These are phyloP conservation scores for Ommatoiulus sabulosus DNA, from an alignment of 2,888 invertebrate genomes.

Conservation along the genomic window DNA sequence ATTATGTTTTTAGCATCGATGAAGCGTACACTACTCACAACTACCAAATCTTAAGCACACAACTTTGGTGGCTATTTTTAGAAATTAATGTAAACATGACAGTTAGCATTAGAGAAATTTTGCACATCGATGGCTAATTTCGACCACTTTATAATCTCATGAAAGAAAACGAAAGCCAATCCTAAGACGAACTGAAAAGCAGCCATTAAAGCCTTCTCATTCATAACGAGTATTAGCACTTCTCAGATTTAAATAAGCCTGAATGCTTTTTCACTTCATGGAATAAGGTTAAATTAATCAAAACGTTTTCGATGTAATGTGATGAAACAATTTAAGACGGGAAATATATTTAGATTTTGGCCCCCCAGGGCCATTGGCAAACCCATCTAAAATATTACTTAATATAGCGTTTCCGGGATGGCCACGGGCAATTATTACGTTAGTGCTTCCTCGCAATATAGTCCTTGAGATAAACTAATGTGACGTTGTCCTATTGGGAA, in stretches of 20 bases:
- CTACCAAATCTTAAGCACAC: neutral
- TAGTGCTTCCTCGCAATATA: neutral
- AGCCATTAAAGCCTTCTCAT: neutral
- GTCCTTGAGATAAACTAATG: neutral
- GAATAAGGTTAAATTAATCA: constrained; percentile 27
- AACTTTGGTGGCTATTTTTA: neutral
- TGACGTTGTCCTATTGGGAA: too few species aligned
- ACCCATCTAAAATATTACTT: neutral
- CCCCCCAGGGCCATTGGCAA: neutral
- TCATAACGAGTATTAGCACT: neutral
- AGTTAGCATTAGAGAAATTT: neutral
- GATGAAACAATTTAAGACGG: neutral
- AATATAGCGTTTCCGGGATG: neutral
- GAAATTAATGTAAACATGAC: neutral
- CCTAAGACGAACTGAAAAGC: neutral
- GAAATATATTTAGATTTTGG: neutral
- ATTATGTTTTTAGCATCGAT: too few species aligned
- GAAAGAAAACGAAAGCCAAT: neutral
- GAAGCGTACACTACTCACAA: neutral
- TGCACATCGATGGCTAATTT: neutral
- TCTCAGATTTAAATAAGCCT: neutral
- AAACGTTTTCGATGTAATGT: neutral
- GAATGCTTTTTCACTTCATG: neutral
- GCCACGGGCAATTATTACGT: neutral
- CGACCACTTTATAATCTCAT: neutral